phyloP scores from a whole-genome alignment of 2,113 vertebrate species.

The Tenrec ecaudatus region DNA sequence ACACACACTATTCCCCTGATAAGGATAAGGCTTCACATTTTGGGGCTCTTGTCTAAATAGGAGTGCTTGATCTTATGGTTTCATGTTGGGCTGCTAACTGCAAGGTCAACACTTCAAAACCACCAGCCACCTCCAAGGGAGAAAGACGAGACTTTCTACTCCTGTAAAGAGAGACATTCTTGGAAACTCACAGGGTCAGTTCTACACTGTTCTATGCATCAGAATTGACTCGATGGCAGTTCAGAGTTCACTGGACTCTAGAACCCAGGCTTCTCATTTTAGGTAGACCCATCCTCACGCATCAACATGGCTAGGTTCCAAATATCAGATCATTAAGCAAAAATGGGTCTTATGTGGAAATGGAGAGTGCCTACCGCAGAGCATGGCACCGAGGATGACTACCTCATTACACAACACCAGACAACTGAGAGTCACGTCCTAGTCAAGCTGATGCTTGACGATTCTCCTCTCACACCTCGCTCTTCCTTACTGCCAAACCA shows the following conservation, averaged over 20 bases:
- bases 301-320: not conserved
- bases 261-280: not conserved
- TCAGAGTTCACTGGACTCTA: not conserved
- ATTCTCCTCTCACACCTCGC: not conserved
- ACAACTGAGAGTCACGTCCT: no score
- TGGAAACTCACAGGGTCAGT: no score
- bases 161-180: no score
- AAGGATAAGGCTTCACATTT: not conserved
- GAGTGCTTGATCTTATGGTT: not conserved
- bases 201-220: no score
- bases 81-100: no score
- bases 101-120: no score
- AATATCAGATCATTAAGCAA: not conserved
- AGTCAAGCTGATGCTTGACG: no score
- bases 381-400: not conserved
- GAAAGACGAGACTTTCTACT: no score
- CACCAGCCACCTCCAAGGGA: no score
- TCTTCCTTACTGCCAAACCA: not conserved
- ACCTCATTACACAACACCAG: not conserved
- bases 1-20: not conserved
- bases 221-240: no score
- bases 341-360: no score
- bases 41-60: not conserved
- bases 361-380: not conserved
- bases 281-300: not conserved